Evolutionary conservation across 2,113 vertebrate species (phyloP), one percentile per base, ranked within the genome.

Genomic region (Nesoenas mayeri): DNA sequence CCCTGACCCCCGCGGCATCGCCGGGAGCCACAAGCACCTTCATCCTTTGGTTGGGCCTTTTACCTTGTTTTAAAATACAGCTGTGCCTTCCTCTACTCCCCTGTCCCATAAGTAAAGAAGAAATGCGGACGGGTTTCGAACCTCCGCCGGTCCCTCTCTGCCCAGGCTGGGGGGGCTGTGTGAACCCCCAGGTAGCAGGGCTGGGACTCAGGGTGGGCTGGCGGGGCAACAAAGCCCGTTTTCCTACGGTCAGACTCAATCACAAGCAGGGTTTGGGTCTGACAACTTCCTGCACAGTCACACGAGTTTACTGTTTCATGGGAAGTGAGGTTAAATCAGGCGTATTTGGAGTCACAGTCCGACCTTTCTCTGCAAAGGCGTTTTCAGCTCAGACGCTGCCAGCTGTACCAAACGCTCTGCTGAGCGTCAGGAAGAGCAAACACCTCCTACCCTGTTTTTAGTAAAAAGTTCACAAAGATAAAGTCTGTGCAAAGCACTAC

Each of bases 201-300:
- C 32, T 17, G 51, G 53, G 26, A 61, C 29, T 31, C 2, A 0
- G 32, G 36, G 42, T 0, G 2, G 44, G 44, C 42, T 74, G 5
- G 1, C 0, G 0, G 25, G 15, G 58, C 53, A 21, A 75, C 11
- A 0, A 67, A 91, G 19, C 62, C 58, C 8, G 0, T 38, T 56
- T 56, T 80, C 40, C 42, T 72, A 24, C 0, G 10, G 44, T 17
- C 29, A 57, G 57, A 44, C 53, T 79, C 5, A 0, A 54, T 2
- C 3, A 1, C 62, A 34, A 48, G 26, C 18, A 61, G 83, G 44
- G 14, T 38, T 53, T 53, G 34, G 36, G 60, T 19, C 88, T 29
- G 18, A 62, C 70, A 61, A 13, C 29, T 53, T 48, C 0, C 0
- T 14, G 32, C 1, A 1, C 38, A 17, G 60, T 80, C 93, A 81